Conservation (phyloP, 2,797 vertebrate species). For the Acanthurus tractus region DNA sequence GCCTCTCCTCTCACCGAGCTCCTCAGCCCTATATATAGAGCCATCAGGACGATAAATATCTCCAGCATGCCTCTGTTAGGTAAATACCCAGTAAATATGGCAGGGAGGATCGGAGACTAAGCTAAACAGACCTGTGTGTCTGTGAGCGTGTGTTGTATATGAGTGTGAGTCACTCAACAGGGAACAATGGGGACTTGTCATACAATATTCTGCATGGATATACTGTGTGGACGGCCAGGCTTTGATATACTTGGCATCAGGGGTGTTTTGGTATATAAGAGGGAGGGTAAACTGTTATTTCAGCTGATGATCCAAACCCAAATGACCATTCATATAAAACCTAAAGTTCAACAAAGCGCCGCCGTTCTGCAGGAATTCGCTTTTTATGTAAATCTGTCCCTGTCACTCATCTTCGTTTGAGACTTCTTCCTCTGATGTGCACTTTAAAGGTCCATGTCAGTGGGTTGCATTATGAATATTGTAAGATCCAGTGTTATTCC, state of each 20-base stretch:
- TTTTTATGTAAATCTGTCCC: constrained; percentile 13
- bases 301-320: constrained; percentile 27
- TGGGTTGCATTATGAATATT: not conserved
- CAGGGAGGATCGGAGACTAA: constrained; percentile 91
- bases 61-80: constrained; percentile 94
- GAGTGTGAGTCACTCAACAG: constrained; percentile 44
- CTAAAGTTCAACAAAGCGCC: not conserved
- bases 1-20: constrained; percentile 81
- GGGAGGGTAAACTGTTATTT: constrained; percentile 42
- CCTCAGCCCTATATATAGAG: constrained; percentile 94
- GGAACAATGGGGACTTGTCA: constrained; percentile 55
- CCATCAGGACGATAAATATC: constrained; percentile 96
- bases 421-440: not conserved
- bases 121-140: constrained; percentile 88
- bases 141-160: constrained; percentile 57
- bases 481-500: constrained; percentile 15
- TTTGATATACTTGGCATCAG: constrained; percentile 33
- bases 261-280: constrained; percentile 33
- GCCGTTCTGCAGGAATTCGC: not conserved
- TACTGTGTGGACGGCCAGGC: constrained; percentile 12
- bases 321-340: not conserved
- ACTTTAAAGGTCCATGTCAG: not conserved
- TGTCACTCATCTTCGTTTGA: not conserved
- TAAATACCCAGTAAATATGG: constrained; percentile 98
- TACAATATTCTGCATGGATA: constrained; percentile 29